Evolutionary conservation across 2,113 vertebrate genomes (phyloP), one percentile per base, ranked within the genome.

Genomic region (Gasterosteus aculeatus): DNA sequence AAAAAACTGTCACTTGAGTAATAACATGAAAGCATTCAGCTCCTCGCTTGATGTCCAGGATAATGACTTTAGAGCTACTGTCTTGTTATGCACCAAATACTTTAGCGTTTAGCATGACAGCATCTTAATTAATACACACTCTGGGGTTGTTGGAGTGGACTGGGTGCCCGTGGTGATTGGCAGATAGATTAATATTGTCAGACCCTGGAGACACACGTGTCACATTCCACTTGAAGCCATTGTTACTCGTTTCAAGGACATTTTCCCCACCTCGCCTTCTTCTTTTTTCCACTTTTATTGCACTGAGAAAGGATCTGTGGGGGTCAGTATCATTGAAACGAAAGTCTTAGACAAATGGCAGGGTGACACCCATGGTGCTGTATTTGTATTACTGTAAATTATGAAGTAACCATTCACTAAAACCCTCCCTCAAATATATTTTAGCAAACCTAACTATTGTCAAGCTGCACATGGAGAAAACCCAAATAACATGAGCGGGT

Each of bases 181-280:
- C 93, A 93, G 93, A 92, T 92, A 93, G 91, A 94, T 94, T 94
- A 94, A 93, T 94, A 91, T 89, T 91, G 91, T 90, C 93, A 91
- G 88, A 88, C 89, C 91, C 89, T 71, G 51, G 93, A 92, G 93
- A 93, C 79, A 93, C 78, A 60, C 41, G 74, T 87, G 90, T 91
- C 91, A 91, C 89, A 89, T 91, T 91, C 79, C 80, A 82, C 89
- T 90, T 83, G 78, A 83, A 88, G 81, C 86, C 82, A 83, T 78
- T 90, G 88, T 90, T 93, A 84, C 91, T 76, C 61, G 82, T 90
- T 92, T 93, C 92, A 94, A 93, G 93, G 93, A 92, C 90, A 84
- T 83, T 83, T 85, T 75, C 51, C 22, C 72, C 73, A 81, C 63
- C 54, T 80, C 38, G 10, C 15, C 65, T 68, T 77, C 46, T 69